Base-by-base conservation (phyloP, 2,797 vertebrate species). In the Anableps anableps region DNA sequence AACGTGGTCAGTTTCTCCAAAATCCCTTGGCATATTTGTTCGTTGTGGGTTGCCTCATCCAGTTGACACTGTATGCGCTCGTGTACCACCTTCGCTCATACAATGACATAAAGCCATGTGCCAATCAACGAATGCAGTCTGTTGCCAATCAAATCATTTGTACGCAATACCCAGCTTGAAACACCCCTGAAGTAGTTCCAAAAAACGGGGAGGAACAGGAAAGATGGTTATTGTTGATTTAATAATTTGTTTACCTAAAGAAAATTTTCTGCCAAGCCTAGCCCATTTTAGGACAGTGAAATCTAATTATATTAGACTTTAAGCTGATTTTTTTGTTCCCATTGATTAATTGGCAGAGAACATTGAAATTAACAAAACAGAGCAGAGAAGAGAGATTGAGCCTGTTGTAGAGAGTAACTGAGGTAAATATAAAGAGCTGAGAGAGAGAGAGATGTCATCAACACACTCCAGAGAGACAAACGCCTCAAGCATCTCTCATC, bases 401-500 rank as follows among this genome's bases (percentile, higher is more conserved):
- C 0, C 7, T 75, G 85, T 48, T n/a, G 26, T 60, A 81, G 82
- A 83, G 55, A 76, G 62, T 53, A 81, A 89, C 47, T 64, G 81
- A 87, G 80, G 83, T 80, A 88, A 84, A 88, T 60, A 85, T 23
- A 76, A 64, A 64, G 29, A 48, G 45, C 80, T 84, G 64, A 79
- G 70, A 51, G 38, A 74, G 77, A 58, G 47, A 60, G 72, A 70
- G 77, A 80, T 83, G 79, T 88, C 90, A 85, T 91, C 85, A 87
- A 85, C 86, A 87, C 60, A 51, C 77, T 87, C 88, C 78, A 68
- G 88, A 89, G 89, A 92, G 78, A 83, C 77, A 79, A 86, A 91
- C n/a, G 81, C 89, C 88, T 92, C 83, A 82, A 90, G 88, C 88
- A 81, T 86, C 88, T 89, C 85, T 91, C 85, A 88, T 89, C 77